These are phyloP conservation scores for Corella eumyota DNA, from an alignment of 23 tunicate genomes.

Conservation along the genomic window DNA sequence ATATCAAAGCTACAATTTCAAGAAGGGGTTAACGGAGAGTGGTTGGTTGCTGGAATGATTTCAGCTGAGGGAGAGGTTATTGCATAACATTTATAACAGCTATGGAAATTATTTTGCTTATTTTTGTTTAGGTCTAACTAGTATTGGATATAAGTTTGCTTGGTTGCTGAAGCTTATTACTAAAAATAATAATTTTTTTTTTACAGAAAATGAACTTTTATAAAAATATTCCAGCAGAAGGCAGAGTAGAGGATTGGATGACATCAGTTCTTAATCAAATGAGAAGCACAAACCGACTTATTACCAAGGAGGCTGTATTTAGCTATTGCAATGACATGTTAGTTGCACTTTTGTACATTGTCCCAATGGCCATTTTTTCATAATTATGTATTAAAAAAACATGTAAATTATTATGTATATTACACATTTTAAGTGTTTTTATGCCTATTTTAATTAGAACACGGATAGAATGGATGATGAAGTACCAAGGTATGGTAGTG, in stretches of 20 bases:
- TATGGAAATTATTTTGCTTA: not conserved
- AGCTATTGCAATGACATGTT: slow-evolving; percentile 79
- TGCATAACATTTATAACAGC: not conserved
- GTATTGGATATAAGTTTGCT: too few relatives aligned
- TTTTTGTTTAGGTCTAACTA: not conserved
- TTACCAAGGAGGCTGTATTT: slow-evolving; percentile 90
- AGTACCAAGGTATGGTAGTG: slow-evolving; percentile 97
- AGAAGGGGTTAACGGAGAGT: slow-evolving; percentile 71
- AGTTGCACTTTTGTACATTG: slow-evolving; percentile 5
- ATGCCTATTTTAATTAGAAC: slow-evolving; percentile 11
- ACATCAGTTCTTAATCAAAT: slow-evolving; percentile 80
- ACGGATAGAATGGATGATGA: slow-evolving; percentile 93
- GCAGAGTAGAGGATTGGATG: slow-evolving; percentile 99
- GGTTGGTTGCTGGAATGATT: slow-evolving; percentile 82
- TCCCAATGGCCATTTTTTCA: not conserved
- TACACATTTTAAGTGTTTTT: not conserved
- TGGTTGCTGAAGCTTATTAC: too few relatives aligned
- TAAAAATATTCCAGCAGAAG: slow-evolving; percentile 87
- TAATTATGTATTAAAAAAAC: not conserved
- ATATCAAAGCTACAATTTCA: slow-evolving; percentile 76
- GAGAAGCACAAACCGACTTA: slow-evolving; percentile 92
- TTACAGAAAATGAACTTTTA: slow-evolving; percentile 72
- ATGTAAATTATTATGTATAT: not conserved
- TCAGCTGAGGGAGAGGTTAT: slow-evolving; percentile 96
- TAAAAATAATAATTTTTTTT: too few relatives aligned